phyloP scores from a whole-genome alignment of 2,797 vertebrate genomes.

The Xerus rutilus region DNA sequence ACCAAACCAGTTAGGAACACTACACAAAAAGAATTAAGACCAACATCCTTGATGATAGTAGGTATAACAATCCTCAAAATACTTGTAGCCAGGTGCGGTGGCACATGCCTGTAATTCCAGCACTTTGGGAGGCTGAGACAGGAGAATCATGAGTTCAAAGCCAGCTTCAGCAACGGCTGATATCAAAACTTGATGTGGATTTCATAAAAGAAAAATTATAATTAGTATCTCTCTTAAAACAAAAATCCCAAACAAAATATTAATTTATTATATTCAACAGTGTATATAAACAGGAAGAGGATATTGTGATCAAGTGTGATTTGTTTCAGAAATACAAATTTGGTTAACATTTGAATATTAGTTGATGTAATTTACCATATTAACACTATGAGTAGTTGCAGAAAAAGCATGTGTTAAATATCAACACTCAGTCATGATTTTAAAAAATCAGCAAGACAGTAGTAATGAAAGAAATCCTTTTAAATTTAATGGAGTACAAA shows the following conservation, averaged over 20 bases:
- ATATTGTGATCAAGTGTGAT: not conserved
- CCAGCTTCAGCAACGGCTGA: not conserved
- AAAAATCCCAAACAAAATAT: not conserved
- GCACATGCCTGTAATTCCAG: too few species aligned
- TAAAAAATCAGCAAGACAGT: conserved; percentile 10
- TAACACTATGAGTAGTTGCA: not conserved
- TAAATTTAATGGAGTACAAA: not conserved
- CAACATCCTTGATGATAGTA: too few species aligned
- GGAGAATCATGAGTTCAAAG: too few species aligned
- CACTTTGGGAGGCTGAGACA: too few species aligned
- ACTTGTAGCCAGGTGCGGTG: too few species aligned
- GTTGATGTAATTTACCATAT: not conserved
- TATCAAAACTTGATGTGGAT: not conserved
- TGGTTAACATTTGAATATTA: not conserved
- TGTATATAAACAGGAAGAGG: not conserved
- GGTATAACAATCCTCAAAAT: too few species aligned
- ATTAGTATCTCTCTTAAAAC: not conserved
- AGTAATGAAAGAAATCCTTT: not conserved
- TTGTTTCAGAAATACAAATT: not conserved
- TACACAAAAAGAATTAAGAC: too few species aligned
- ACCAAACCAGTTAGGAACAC: too few species aligned
- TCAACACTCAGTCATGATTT: not conserved
- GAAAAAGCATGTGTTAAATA: conserved; percentile 1
- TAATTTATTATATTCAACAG: not conserved
- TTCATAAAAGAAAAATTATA: conserved; percentile 14